These are phyloP conservation scores for Adelphocoris suturalis DNA, from an alignment of 2,888 invertebrate genomes.

Conservation along the genomic window DNA sequence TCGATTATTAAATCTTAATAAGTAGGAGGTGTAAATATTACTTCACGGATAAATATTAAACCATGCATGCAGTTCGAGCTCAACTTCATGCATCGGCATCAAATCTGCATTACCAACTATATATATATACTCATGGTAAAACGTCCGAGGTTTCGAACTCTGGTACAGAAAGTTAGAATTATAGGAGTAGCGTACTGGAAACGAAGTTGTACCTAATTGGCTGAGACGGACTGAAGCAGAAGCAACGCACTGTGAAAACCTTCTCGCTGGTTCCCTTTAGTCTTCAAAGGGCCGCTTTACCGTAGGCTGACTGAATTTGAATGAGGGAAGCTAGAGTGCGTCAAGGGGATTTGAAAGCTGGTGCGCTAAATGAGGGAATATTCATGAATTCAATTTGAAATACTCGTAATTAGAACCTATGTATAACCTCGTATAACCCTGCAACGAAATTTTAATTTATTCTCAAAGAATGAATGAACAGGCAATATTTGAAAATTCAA, in stretches of 20 bases:
- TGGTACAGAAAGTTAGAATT: neutral
- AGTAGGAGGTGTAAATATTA: no score
- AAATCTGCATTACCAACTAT: neutral
- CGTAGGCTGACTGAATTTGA: conserved; percentile 7
- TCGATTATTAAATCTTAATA: no score
- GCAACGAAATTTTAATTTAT: no score
- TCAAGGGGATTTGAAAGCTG: neutral
- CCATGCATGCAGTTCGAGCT: no score
- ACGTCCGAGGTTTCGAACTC: neutral
- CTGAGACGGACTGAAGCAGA: neutral
- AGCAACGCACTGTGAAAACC: conserved; percentile 23
- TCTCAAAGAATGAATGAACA: no score
- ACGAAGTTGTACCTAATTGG: conserved; percentile 5
- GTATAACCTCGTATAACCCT: no score
- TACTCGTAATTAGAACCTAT: no score
- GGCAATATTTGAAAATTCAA: no score
- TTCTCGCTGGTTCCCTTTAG: neutral
- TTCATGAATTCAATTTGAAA: neutral
- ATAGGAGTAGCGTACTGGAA: neutral
- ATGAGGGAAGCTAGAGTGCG: neutral
- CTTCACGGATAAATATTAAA: no score
- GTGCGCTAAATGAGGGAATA: neutral
- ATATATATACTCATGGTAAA: neutral
- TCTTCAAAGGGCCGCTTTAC: conserved; percentile 16
- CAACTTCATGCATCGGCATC: no score